These are phyloP conservation scores for Drosophila prostipennis DNA, from an alignment of 2,888 invertebrate genomes.

Conservation along the genomic window DNA sequence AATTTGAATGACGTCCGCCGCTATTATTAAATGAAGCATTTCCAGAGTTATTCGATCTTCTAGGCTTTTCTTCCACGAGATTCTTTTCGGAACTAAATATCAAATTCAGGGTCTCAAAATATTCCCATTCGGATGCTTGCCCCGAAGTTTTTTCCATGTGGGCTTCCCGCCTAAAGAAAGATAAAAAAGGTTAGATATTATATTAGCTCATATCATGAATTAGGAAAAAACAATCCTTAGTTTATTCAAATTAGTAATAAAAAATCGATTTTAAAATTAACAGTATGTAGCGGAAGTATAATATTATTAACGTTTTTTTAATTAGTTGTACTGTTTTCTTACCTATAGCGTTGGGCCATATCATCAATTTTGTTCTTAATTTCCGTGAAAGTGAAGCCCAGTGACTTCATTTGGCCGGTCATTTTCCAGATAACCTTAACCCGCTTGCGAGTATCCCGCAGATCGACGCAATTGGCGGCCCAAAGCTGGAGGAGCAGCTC, in stretches of 20 bases:
- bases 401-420: neutral
- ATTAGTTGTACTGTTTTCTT: too few species aligned
- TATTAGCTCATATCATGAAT: too few species aligned
- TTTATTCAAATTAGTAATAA: too few species aligned
- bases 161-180: neutral
- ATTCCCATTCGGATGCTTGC: neutral
- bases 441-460: neutral
- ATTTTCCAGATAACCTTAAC: constrained; percentile 8
- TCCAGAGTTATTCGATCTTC: neutral
- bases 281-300: too few species aligned
- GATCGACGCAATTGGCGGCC: neutral
- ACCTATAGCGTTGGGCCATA: constrained; percentile 8
- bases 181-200: neutral
- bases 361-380: constrained; percentile 9
- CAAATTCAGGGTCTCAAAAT: neutral
- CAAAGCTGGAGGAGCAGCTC: neutral
- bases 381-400: constrained; percentile 11
- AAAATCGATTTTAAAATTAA: too few species aligned
- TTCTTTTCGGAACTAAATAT: neutral
- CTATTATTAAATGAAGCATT: neutral
- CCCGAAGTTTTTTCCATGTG: constrained; percentile 6
- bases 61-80: neutral
- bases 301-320: too few species aligned
- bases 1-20: neutral
- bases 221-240: too few species aligned